These are phyloP conservation scores for Noctua comes DNA, from an alignment of 2,888 invertebrate genomes.

Conservation along the genomic window DNA sequence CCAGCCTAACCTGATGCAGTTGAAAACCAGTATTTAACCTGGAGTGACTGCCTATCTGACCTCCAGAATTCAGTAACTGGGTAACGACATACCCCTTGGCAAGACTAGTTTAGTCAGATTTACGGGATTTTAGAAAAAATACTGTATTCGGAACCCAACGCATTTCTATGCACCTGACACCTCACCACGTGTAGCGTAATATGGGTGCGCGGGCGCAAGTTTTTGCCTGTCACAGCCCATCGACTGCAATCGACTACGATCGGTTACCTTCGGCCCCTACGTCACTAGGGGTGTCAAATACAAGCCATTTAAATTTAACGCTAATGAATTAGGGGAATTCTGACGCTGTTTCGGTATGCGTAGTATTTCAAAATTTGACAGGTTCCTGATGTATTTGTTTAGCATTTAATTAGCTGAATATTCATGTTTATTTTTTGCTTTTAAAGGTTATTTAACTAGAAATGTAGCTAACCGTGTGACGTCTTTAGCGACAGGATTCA, in stretches of 20 bases:
- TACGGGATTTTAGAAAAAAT: background rate
- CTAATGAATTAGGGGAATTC: constrained; percentile 85
- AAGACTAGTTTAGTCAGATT: background rate
- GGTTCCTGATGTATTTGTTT: constrained; percentile 18
- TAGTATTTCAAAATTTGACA: constrained; percentile 47
- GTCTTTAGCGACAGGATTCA: background rate
- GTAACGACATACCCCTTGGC: background rate
- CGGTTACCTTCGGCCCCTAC: constrained; percentile 63
- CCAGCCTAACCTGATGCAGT: background rate
- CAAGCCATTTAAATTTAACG: constrained; percentile 81
- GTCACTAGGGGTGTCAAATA: constrained; percentile 73
- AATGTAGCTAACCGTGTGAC: background rate
- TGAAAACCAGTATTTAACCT: background rate
- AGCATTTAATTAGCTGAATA: constrained; percentile 33
- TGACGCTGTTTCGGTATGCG: constrained; percentile 45
- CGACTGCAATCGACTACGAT: constrained; percentile 61
- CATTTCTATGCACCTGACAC: constrained; percentile 59
- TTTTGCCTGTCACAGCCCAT: constrained; percentile 69
- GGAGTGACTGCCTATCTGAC: background rate
- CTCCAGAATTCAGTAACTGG: background rate
- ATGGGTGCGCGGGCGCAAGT: constrained; percentile 61
- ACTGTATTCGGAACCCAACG: constrained; percentile 18
- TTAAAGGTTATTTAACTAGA: background rate
- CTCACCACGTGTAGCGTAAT: constrained; percentile 56
- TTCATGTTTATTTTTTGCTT: constrained; percentile 12